These are phyloP conservation scores for Alaudala cheleensis DNA, from an alignment of 2,113 vertebrate genomes.

Conservation along the genomic window DNA sequence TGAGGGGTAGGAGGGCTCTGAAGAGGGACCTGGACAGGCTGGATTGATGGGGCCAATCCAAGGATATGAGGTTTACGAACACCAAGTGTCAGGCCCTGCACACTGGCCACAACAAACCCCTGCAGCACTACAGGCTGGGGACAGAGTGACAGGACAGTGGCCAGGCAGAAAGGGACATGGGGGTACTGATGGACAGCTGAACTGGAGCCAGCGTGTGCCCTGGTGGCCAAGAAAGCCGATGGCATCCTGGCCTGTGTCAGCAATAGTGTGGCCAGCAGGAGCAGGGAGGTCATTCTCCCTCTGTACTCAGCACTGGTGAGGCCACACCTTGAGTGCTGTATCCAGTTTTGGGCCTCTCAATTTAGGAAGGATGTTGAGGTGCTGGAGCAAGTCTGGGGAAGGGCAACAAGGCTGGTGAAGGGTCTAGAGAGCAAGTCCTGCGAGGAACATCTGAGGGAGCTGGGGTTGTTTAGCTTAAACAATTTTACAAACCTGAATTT, in stretches of 20 bases:
- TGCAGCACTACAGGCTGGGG: not conserved
- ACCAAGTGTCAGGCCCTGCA: not conserved
- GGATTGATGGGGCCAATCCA: not conserved
- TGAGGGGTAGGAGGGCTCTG: not conserved
- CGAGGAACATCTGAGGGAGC: not conserved
- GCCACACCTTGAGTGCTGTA: not conserved
- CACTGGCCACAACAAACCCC: not conserved
- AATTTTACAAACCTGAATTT: not conserved
- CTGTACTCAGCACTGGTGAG: not conserved
- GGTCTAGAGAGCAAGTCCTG: not conserved
- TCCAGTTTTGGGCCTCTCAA: not conserved
- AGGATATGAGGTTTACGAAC: not conserved
- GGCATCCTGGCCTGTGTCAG: not conserved
- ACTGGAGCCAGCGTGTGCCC: not conserved
- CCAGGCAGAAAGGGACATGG: not conserved
- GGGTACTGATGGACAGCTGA: not conserved
- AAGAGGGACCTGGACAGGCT: not conserved
- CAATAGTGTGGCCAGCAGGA: not conserved
- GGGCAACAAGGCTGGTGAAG: not conserved
- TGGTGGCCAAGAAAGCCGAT: not conserved
- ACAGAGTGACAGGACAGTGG: not conserved
- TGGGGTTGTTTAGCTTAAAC: not conserved
- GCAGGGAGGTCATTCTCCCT: fast-evolving
- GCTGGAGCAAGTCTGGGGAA: not conserved
- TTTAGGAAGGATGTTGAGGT: not conserved